Conservation (phyloP, 2,797 vertebrate species). For the Syncerus caffer region DNA sequence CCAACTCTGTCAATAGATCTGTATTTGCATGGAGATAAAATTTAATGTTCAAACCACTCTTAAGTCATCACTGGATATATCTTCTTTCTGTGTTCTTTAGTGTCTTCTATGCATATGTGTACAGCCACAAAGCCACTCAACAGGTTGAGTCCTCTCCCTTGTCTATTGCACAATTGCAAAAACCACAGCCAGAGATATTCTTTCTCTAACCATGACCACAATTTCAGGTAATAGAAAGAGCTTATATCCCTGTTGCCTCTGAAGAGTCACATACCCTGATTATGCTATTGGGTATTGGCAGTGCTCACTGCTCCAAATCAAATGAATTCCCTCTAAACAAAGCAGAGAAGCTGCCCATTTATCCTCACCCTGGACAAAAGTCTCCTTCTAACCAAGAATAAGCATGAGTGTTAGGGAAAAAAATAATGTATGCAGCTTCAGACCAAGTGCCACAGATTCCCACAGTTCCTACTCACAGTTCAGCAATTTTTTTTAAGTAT, state of each 20-base stretch:
- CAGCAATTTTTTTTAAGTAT: background rate
- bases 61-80: background rate
- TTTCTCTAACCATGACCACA: background rate
- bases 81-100: background rate
- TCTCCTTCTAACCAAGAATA: background rate
- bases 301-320: background rate
- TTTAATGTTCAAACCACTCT: background rate
- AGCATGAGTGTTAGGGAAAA: background rate
- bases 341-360: background rate
- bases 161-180: background rate
- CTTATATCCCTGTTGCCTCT: background rate
- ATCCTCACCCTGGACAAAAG: background rate
- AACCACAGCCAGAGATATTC: background rate
- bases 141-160: background rate
- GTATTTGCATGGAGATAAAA: background rate
- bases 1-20: background rate
- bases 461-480: background rate
- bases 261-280: background rate
- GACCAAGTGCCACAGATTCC: background rate
- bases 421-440: background rate
- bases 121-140: background rate
- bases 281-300: background rate
- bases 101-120: background rate
- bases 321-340: background rate
- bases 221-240: background rate